Base-by-base conservation (phyloP, 2,797 vertebrate species). In the Mastacembelus armatus region DNA sequence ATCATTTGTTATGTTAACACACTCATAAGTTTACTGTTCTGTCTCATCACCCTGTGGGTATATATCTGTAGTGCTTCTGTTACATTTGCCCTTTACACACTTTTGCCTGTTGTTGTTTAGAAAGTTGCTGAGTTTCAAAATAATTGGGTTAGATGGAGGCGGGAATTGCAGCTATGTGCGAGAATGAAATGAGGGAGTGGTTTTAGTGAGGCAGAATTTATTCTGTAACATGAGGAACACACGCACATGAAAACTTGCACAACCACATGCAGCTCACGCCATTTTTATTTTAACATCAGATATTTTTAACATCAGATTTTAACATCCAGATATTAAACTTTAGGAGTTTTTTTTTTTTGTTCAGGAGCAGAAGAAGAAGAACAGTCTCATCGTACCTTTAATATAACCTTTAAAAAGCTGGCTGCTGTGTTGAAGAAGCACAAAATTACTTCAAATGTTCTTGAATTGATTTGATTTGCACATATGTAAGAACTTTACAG, bases 1-100 rank as follows among this genome's bases (percentile, higher is more conserved):
- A n/a, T n/a, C n/a, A 55, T 56, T 29, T 66, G 38, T 66, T 49
- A 30, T 68, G 27, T 71, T 70, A 74, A 70, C 58, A 51, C 75
- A 32, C 56, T 43, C 14, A 19, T 16, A 24, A 15, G 7, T 61
- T 63, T 33, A 21, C 44, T 43, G 30, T 11, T 62, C 33, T 56
- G 45, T 35, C 12, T 55, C 73, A 36, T 47, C 36, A 47, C 19
- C 29, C n/a, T 1, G 21, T 44, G 21, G 33, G 29, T 51, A 45
- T 55, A 27, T 71, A 35, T 60, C 19, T 30, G 32, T 16, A 21
- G 26, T 35, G 15, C 22, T 10, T 11, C 15, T 47, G 8, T 55
- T 33, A 56, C 36, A 39, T n/a, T 39, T n/a, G 16, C 15, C 27
- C 42, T 58, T 58, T 44, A 36, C 38, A 35, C 51, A n/a, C 26